Evolutionary conservation across 1,140 invertebrate genomes (phyloP), one percentile per base, ranked within the genome.

Genomic region (Solenopsis fugax): DNA sequence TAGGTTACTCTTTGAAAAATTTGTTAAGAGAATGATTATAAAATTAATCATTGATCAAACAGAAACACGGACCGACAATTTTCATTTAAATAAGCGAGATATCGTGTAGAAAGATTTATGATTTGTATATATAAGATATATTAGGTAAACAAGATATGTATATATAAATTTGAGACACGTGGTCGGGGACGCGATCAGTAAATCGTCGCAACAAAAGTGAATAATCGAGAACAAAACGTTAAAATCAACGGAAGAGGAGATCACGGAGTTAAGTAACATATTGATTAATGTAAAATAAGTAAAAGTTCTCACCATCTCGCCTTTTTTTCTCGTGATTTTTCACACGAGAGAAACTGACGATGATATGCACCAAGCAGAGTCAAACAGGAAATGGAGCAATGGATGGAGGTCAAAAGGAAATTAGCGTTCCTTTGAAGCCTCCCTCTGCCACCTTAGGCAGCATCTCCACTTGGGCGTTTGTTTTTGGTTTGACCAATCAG

Each of bases 241-340:
- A 4, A 10, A 60, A 76, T 24, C n/a, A 2, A 3, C 0, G 16
- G 0, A 73, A 45, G 13, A 62, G 4, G 12, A 60, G 12, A 54
- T 7, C 18, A 2, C 10, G 0, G 12, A 73, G 9, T 4, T n/a
- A 3, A 56, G 3, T 7, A n/a, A 76, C 2, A 1, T 41, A 76
- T 45, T 1, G 7, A 37, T 1, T 10, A 34, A 24, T 13, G 12
- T 45, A 24, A 10, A 58, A 5, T 10, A 76, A n/a, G 1, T 16
- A 58, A 45, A 76, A 62, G 4, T 45, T 29, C 52, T 62, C 18
- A 76, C 73, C 73, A 76, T 58, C 9, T 76, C 24, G 16, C 1
- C 7, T 24, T 45, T 18, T 12, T 24, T 12, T 58, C 3, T 9
- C 6, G 4, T 13, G 21, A 58, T 6, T 29, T 24, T 18, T 71